Conservation (phyloP, 2,888 invertebrate species). For the Rhyacophila evoluta region DNA sequence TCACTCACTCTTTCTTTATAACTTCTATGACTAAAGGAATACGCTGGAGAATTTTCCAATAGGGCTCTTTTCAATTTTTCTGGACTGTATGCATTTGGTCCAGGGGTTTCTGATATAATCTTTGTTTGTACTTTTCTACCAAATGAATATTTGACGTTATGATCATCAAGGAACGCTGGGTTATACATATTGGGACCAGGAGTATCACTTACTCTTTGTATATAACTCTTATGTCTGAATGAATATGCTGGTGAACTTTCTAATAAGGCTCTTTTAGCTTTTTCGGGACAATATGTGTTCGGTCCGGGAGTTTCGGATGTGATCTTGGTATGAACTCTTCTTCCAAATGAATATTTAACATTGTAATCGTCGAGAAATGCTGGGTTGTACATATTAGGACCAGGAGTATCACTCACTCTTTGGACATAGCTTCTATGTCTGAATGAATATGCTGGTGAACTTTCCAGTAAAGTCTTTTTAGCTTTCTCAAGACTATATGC, state of each 20-base stretch:
- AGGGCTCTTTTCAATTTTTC: slow-evolving; percentile 63
- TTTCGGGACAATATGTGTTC: slow-evolving; percentile 56
- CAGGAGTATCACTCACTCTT: slow-evolving; percentile 71
- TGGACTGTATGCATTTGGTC: slow-evolving; percentile 59
- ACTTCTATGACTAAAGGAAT: slow-evolving; percentile 67
- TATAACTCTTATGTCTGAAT: slow-evolving; percentile 65
- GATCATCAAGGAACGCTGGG: slow-evolving; percentile 56
- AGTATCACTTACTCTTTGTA: slow-evolving; percentile 60
- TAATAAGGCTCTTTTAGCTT: slow-evolving; percentile 63
- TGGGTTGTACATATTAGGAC: slow-evolving; percentile 74
- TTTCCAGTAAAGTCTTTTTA: slow-evolving; percentile 62
- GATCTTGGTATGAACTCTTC: slow-evolving; percentile 57
- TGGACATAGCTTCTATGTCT: slow-evolving; percentile 65
- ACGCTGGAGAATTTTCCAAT: slow-evolving; percentile 67
- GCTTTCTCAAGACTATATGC: slow-evolving; percentile 72
- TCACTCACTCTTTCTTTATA: slow-evolving; percentile 60
- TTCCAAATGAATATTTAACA: slow-evolving; percentile 71
- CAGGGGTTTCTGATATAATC: slow-evolving; percentile 72
- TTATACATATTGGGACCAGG: slow-evolving; percentile 78
- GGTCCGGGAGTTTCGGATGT: slow-evolving; percentile 74
- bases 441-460: slow-evolving; percentile 74
- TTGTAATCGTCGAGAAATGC: slow-evolving; percentile 63
- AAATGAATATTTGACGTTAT: slow-evolving; percentile 73
- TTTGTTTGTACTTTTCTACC: slow-evolving; percentile 77
- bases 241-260: slow-evolving; percentile 68